These are phyloP conservation scores for Eurytoma adleriae DNA, from an alignment of 2,888 invertebrate species.

Conservation along the genomic window DNA sequence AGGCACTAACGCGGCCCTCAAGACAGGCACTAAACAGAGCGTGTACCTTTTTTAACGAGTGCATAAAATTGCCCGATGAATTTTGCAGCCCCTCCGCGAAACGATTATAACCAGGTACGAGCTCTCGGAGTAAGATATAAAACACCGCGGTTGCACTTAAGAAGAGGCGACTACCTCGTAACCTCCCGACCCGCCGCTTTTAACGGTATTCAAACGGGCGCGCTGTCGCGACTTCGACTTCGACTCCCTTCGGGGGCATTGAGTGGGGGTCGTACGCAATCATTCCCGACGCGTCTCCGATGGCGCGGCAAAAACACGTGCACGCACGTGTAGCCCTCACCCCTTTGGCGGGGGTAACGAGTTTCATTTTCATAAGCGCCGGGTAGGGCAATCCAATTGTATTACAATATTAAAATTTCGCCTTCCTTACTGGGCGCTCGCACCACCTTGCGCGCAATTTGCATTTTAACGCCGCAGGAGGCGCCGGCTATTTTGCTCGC, in stretches of 20 bases:
- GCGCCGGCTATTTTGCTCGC: background rate
- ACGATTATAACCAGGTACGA: conserved; percentile 18
- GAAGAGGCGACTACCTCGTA: conserved; percentile 19
- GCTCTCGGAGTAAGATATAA: conserved; percentile 25
- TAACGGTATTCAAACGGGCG: conserved; percentile 18
- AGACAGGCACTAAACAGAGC: background rate
- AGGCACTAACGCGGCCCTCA: background rate
- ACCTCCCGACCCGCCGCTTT: background rate
- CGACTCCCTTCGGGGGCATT: background rate
- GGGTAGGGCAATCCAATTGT: conserved; percentile 62
- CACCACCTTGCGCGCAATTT: conserved; percentile 66
- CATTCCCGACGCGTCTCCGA: conserved; percentile 19
- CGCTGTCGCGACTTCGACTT: background rate
- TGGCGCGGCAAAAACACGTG: background rate
- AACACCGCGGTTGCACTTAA: conserved; percentile 6
- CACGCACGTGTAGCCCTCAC: background rate
- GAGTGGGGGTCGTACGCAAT: conserved; percentile 18
- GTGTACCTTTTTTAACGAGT: conserved; percentile 13
- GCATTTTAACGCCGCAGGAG: conserved; percentile 65
- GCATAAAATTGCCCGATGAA: conserved; percentile 23
- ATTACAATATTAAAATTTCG: conserved; percentile 71
- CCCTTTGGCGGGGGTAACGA: conserved; percentile 50
- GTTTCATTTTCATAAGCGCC: conserved; percentile 74
- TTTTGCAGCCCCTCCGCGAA: conserved; percentile 3
- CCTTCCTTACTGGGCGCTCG: conserved; percentile 32